These are phyloP conservation scores for Psammodynastes pulverulentus DNA, from an alignment of 2,113 vertebrate genomes.

Conservation along the genomic window DNA sequence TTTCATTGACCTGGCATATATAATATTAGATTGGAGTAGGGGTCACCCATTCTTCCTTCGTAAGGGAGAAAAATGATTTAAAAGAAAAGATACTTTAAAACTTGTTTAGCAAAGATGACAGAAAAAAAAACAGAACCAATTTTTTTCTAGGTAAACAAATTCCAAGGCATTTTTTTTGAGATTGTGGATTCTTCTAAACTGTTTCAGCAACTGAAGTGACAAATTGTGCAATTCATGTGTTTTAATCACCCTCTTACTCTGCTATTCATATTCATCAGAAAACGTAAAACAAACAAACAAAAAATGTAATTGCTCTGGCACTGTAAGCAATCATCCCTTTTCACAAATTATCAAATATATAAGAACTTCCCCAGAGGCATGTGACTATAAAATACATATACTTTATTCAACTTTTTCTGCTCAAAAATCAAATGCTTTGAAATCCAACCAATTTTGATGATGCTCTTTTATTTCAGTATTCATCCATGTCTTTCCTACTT, in stretches of 20 bases:
- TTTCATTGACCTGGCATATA: neutral
- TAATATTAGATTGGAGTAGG: neutral
- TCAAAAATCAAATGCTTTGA: constrained; percentile 49
- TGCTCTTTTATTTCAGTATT: constrained; percentile 48
- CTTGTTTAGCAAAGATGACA: neutral
- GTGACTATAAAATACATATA: constrained; percentile 12
- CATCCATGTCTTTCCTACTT: constrained; percentile 17
- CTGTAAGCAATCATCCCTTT: constrained; percentile 26
- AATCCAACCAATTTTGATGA: neutral
- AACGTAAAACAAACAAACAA: neutral
- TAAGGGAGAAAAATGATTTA: neutral
- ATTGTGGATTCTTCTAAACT: neutral
- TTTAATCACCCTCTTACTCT: constrained; percentile 27
- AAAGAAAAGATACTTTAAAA: neutral
- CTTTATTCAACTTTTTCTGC: constrained; percentile 26
- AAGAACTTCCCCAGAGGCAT: constrained; percentile 11
- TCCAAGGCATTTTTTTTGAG: neutral
- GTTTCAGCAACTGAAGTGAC: neutral
- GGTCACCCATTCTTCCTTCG: neutral
- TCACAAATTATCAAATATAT: constrained; percentile 28
- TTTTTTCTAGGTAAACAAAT: constrained; percentile 10
- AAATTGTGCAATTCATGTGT: constrained; percentile 23
- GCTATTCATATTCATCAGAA: constrained; percentile 26
- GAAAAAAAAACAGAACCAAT: neutral
- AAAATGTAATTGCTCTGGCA: neutral